A percentile compares a stretch with the other conserved stretches of the same genome.
Conservation (phyloP, 2,797 vertebrate genomes). For the Poeciliopsis infans region DNA sequence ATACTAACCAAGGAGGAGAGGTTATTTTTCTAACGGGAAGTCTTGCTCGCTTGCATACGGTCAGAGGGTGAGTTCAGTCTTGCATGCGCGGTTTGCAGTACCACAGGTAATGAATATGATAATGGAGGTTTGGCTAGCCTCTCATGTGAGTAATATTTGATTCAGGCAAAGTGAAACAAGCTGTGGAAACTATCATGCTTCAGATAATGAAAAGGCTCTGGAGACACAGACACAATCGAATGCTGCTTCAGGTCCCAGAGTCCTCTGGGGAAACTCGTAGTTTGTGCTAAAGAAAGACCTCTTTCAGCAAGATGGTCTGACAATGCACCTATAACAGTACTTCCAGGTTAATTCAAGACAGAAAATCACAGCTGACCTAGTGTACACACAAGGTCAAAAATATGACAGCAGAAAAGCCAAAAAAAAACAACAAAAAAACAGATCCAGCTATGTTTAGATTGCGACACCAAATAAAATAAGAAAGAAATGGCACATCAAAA, state of each 20-base stretch:
- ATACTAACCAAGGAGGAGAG: slow-evolving; percentile 36
- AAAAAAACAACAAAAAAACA: not conserved
- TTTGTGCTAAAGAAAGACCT: slow-evolving; percentile 41
- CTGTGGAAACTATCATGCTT: slow-evolving; percentile 51
- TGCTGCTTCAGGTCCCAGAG: slow-evolving; percentile 31
- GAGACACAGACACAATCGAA: slow-evolving; percentile 64
- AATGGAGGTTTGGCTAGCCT: slow-evolving; percentile 52
- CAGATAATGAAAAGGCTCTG: slow-evolving; percentile 55
- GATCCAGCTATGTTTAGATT: not conserved
- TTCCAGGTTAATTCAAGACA: slow-evolving; percentile 3
- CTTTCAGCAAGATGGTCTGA: slow-evolving; percentile 32
- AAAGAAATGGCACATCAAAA: not conserved
- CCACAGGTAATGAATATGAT: slow-evolving; percentile 73
- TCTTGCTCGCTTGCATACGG: slow-evolving; percentile 1
- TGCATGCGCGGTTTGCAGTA: slow-evolving; percentile 58
- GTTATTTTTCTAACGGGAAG: slow-evolving; percentile 35
- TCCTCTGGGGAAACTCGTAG: slow-evolving; percentile 54
- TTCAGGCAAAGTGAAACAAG: slow-evolving; percentile 45
- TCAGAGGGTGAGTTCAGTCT: slow-evolving; percentile 28
- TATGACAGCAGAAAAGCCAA: not conserved
- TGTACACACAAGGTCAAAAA: not conserved
- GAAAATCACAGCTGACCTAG: not conserved
- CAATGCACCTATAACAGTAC: not conserved
- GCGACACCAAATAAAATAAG: not conserved
- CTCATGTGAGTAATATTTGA: slow-evolving; percentile 52